A percentile compares a stretch with the other conserved stretches of the same genome.
These are phyloP conservation scores for Trachelus iudaicus DNA, from an alignment of 2,888 invertebrate genomes.

Conservation along the genomic window DNA sequence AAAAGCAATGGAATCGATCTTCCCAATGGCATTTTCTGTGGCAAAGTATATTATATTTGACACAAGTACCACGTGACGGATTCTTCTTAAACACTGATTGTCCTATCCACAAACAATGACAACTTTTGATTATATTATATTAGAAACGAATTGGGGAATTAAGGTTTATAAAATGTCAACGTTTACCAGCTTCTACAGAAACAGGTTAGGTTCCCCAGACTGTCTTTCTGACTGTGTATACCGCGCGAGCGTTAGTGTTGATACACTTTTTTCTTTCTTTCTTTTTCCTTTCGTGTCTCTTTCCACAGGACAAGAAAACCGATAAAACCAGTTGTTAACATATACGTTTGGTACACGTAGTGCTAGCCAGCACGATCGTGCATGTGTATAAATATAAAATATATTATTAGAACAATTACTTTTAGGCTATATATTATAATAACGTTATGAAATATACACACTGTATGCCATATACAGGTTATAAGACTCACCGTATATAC, in stretches of 20 bases:
- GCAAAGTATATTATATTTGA: background rate
- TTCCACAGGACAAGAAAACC: background rate
- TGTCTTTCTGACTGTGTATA: background rate
- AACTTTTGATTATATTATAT: background rate
- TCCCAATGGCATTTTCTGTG: background rate
- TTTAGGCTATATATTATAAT: background rate
- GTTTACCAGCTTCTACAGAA: background rate
- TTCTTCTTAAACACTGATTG: background rate
- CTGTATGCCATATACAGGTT: background rate
- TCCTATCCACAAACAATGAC: background rate
- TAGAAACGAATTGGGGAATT: background rate
- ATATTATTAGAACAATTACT: background rate
- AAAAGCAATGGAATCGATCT: background rate
- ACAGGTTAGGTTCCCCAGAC: background rate
- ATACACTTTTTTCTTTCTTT: background rate
- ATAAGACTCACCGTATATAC: conserved; percentile 53
- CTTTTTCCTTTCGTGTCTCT: background rate
- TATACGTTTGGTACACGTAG: background rate
- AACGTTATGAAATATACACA: background rate
- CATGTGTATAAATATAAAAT: background rate
- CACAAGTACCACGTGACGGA: background rate
- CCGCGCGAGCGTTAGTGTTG: background rate
- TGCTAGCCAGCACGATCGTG: background rate
- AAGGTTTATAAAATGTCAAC: background rate
- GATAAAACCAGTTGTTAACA: background rate